These are phyloP conservation scores for Colaptes auratus DNA, from an alignment of 2,113 vertebrate genomes.

Conservation along the genomic window DNA sequence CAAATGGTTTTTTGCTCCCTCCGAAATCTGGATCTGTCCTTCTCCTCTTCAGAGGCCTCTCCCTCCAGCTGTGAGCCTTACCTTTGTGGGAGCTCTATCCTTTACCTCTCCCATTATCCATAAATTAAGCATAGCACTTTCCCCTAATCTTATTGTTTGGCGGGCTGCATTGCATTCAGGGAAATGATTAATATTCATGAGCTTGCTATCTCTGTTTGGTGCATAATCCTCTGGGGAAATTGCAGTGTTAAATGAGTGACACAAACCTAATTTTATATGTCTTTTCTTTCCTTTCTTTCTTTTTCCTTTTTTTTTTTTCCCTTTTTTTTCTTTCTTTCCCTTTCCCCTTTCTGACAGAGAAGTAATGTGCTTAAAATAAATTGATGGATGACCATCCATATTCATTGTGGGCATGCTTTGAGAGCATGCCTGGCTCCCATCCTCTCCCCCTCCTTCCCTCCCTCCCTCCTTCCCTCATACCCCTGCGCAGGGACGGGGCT, in stretches of 20 bases:
- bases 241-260: slow-evolving; percentile 78
- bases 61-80: slow-evolving; percentile 58
- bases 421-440: background rate
- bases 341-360: slow-evolving; percentile 60
- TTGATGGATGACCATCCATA: slow-evolving; percentile 77
- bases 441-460: slow-evolving; percentile 36
- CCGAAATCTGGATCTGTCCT: slow-evolving; percentile 32
- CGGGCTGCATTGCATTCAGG: slow-evolving; percentile 56
- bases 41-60: slow-evolving; percentile 34
- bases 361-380: slow-evolving; percentile 80
- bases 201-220: slow-evolving; percentile 74
- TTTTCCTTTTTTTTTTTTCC: background rate
- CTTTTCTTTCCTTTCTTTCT: slow-evolving; percentile 66
- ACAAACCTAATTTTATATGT: slow-evolving; percentile 78
- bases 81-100: slow-evolving; percentile 66
- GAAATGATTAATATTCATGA: slow-evolving; percentile 79
- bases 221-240: slow-evolving; percentile 73
- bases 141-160: slow-evolving; percentile 71
- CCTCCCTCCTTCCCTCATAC: background rate
- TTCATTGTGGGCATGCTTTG: slow-evolving; percentile 64
- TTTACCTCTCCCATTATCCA: slow-evolving; percentile 64
- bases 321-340: slow-evolving; percentile 9
- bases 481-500: slow-evolving; percentile 23
- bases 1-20: slow-evolving; percentile 19
- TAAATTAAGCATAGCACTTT: slow-evolving; percentile 67